Evolutionary conservation across 2,113 vertebrate genomes (phyloP).

Genomic region (Spheniscus mendiculus): DNA sequence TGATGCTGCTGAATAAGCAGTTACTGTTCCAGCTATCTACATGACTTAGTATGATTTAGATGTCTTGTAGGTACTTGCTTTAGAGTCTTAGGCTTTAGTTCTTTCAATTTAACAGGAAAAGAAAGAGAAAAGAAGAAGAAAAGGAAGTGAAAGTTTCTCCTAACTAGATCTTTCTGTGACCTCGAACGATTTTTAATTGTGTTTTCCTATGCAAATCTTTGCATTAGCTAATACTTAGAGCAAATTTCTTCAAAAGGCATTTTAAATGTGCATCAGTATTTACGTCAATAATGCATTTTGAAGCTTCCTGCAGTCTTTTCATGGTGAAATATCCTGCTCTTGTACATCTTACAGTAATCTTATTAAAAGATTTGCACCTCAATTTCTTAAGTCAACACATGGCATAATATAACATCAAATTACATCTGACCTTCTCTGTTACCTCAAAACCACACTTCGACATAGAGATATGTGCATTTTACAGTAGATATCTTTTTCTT

Average conservation of each 20-base stretch:
- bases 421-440: not conserved
- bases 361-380: not conserved
- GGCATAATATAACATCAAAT: not conserved
- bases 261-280: not conserved
- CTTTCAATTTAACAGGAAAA: not conserved
- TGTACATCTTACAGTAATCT: not conserved
- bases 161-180: not conserved
- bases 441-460: not conserved
- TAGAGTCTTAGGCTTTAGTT: not conserved
- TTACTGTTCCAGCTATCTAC: not conserved
- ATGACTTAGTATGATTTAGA: not conserved
- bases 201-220: not conserved
- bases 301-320: not conserved
- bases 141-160: not conserved
- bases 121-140: not conserved
- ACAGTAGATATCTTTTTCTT: not conserved
- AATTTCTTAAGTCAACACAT: not conserved
- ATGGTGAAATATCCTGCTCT: not conserved
- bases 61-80: not conserved
- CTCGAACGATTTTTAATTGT: not conserved
- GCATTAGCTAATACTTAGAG: not conserved
- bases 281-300: not conserved
- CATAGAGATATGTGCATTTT: not conserved
- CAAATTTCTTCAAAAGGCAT: not conserved
- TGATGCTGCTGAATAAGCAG: not conserved